Base-by-base conservation (phyloP, 2,113 vertebrate genomes). In the Recurvirostra avosetta region DNA sequence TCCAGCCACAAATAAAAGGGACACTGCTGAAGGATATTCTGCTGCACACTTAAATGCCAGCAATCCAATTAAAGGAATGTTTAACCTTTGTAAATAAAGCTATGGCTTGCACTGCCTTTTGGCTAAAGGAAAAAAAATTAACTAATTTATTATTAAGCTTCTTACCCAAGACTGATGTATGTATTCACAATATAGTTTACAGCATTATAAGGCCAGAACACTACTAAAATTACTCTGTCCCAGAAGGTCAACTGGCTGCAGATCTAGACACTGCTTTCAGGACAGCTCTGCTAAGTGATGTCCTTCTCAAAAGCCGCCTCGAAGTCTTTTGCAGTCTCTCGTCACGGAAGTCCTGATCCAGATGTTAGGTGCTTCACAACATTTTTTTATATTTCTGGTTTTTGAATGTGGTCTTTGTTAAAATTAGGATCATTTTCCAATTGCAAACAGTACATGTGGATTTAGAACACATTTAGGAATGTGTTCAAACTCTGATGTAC, bases 71-170 rank as follows among this genome's bases (percentile, higher is more conserved):
- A 98, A 96, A 96, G 95, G 78, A 86, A 96, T 96, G 86, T 96
- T 98, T 98, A 97, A 98, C 97, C 97, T 98, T 98, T 97, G 97
- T 98, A 97, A 98, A 98, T 97, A 98, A 98, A 98, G 95, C 95
- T 79, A 32, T 92, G 78, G 63, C 96, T 91, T 32, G 49, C 74
- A 18, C 74, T 93, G 92, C 89, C 90, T 96, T 96, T 96, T 95
- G 81, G 63, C 86, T 87, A 74, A 87, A 56, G 70, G 84, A 50
- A 93, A 86, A 93, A 91, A 94, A 95, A 94, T 40, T 20, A 97
- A 72, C 92, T 83, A 70, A 94, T 97, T 96, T 97, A 95, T 94
- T 86, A 80, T 65, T 92, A 92, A 92, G 92, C 91, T 94, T 68
- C 94, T 91, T 89, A 58, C 66, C 30, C 50, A 59, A 78, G 94